A percentile compares a stretch with the other conserved stretches of the same genome.
phyloP scores from a whole-genome alignment of 2,888 invertebrate genomes.

The Zeuzera pyrina region DNA sequence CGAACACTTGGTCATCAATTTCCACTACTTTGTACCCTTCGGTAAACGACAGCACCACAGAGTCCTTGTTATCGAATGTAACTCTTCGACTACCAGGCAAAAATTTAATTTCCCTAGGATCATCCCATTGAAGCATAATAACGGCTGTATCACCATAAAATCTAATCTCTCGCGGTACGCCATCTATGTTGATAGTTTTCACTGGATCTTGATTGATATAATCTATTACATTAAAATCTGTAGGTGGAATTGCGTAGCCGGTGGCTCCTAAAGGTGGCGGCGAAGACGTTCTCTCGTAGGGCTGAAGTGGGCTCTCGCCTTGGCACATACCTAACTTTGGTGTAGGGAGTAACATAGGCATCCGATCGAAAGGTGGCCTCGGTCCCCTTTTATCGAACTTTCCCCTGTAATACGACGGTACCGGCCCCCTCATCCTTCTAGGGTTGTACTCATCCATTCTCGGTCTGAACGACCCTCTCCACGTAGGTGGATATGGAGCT shows the following conservation, averaged over 20 bases:
- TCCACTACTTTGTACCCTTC: constrained; percentile 82
- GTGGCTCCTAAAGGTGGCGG: constrained; percentile 57
- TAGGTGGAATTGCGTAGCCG: constrained; percentile 43
- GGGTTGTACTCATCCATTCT: constrained; percentile 45
- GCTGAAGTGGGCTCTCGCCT: constrained; percentile 42
- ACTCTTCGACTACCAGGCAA: constrained; percentile 84
- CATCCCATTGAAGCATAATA: constrained; percentile 88
- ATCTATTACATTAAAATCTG: constrained; percentile 49
- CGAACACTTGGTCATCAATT: constrained; percentile 81
- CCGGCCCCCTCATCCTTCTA: constrained; percentile 43
- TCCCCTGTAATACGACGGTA: constrained; percentile 41
- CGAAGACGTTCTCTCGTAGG: constrained; percentile 42
- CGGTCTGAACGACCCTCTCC: constrained; percentile 47
- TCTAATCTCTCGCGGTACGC: constrained; percentile 83
- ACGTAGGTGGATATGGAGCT: constrained; percentile 32
- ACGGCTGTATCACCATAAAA: constrained; percentile 90
- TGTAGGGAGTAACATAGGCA: constrained; percentile 31
- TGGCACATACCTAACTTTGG: constrained; percentile 51
- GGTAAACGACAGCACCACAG: constrained; percentile 76
- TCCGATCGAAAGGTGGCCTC: constrained; percentile 38
- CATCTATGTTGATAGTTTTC: constrained; percentile 87
- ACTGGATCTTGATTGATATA: constrained; percentile 76
- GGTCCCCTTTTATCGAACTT: constrained; percentile 44
- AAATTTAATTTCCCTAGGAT: constrained; percentile 89
- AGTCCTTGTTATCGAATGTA: constrained; percentile 83